Base-by-base conservation (phyloP, 2,797 vertebrate species). In the Oophaga sylvatica region DNA sequence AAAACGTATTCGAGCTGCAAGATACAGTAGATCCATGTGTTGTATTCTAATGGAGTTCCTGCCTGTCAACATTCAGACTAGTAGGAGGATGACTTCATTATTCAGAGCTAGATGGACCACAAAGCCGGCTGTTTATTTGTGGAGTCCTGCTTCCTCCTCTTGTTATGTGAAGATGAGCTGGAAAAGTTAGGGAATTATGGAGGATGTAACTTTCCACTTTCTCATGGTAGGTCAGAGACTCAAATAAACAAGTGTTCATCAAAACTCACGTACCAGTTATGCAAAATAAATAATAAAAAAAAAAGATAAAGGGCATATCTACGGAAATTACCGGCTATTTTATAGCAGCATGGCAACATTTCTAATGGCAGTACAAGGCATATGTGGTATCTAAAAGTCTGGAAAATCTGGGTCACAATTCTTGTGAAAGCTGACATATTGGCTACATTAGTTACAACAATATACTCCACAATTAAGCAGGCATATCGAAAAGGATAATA, bases 111-210 rank as follows among this genome's bases (percentile, higher is more conserved):
- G 22, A 68, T n/a, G 48, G 70, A 83, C 35, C 48, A 45, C 68
- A 60, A 73, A 83, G 53, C 48, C 22, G 20, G 20, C 17, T 73
- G 82, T 60, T 75, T 84, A 75, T 84, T 84, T 84, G 57, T 84
- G 60, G 71, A 62, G 68, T 60, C 7, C 19, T 15, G 56, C 22
- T 45, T 16, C 82, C n/a, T 75, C 53, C 68, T 13, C 70, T 84
- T 71, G 10, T 75, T 75, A 62, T 84, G 31, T 84, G 82, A 84
- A 73, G 22, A 84, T 45, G 56, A 73, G 41, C 68, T 35, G 71
- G 45, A 60, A 75, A 84, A n/a, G 29, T 35, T 75, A 17, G 26
- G 56, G 70, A 73, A 35, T 62, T 45, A 57, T 56, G 11, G 45
- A 41, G 81, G n/a, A 59, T 53, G 65, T n/a, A 71, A 71, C 19